A percentile compares a stretch with the other conserved stretches of the same genome.
Evolutionary conservation across 2,888 invertebrate genomes (phyloP).

Genomic region (Microplitis deprimator): DNA sequence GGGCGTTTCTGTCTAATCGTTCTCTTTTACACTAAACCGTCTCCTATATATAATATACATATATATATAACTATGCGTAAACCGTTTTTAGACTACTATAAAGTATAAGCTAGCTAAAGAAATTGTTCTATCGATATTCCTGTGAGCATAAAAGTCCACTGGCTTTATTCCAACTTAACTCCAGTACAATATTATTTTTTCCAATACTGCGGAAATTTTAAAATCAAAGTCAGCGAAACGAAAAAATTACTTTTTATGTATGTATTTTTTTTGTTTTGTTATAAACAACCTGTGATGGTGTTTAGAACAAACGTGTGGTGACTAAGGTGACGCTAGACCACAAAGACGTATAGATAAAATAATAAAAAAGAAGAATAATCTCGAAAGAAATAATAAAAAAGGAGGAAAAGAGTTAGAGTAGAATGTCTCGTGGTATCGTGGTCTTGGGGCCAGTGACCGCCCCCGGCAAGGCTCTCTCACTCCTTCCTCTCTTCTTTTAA

Average conservation of each 20-base stretch:
- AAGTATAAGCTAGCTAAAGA: neutral
- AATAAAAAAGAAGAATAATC: slow-evolving; percentile 17
- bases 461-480: slow-evolving; percentile 67
- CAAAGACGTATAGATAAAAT: slow-evolving; percentile 9
- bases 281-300: neutral
- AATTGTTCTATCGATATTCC: slow-evolving; percentile 16
- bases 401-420: slow-evolving; percentile 32
- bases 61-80: neutral
- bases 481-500: slow-evolving; percentile 46
- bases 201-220: neutral
- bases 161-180: slow-evolving; percentile 5
- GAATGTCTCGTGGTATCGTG: slow-evolving; percentile 56
- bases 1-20: neutral
- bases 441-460: slow-evolving; percentile 69
- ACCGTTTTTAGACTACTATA: slow-evolving; percentile 8
- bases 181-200: slow-evolving; percentile 6
- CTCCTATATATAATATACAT: neutral
- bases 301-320: slow-evolving; percentile 16
- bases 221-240: neutral
- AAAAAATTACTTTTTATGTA: neutral
- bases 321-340: slow-evolving; percentile 9
- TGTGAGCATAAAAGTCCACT: neutral
- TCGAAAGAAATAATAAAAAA: slow-evolving; percentile 18
- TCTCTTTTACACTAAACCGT: neutral
- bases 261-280: neutral